Evolutionary conservation across 2,797 vertebrate species (phyloP).

Genomic region (Melanotaenia pygmaea): DNA sequence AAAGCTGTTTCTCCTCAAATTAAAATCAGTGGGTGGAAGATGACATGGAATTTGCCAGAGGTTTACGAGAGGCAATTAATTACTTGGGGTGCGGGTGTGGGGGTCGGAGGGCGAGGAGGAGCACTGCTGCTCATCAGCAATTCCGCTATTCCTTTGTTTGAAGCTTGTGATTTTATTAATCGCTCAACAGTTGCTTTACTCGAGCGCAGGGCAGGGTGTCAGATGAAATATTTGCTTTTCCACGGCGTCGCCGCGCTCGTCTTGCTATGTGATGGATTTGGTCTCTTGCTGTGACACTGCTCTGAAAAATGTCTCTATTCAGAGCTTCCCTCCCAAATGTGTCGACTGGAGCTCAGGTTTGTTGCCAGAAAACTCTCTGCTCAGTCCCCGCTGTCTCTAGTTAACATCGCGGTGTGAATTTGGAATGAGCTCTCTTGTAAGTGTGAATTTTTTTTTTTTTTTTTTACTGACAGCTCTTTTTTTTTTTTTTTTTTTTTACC

Average conservation of each 20-base stretch:
- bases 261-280: constrained; percentile 36
- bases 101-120: background rate
- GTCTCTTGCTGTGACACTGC: constrained; percentile 11
- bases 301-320: background rate
- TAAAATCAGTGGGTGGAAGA: constrained; percentile 66
- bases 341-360: constrained; percentile 14
- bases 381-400: constrained; percentile 13
- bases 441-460: constrained; percentile 32
- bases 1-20: constrained; percentile 70
- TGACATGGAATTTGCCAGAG: constrained; percentile 47
- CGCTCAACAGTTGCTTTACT: constrained; percentile 35
- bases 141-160: constrained; percentile 17
- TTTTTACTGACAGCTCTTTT: constrained; percentile 23
- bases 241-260: constrained; percentile 4
- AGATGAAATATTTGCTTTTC: constrained; percentile 53
- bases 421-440: constrained; percentile 35
- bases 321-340: background rate
- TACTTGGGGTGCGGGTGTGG: constrained; percentile 7
- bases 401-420: constrained; percentile 41
- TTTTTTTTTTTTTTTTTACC: too few species aligned
- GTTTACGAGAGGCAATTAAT: constrained; percentile 63
- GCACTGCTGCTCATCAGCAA: constrained; percentile 30
- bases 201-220: background rate
- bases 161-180: constrained; percentile 42
- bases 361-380: constrained; percentile 16